Conservation (phyloP, 2,888 invertebrate species). For the Oeneis ivallda region DNA sequence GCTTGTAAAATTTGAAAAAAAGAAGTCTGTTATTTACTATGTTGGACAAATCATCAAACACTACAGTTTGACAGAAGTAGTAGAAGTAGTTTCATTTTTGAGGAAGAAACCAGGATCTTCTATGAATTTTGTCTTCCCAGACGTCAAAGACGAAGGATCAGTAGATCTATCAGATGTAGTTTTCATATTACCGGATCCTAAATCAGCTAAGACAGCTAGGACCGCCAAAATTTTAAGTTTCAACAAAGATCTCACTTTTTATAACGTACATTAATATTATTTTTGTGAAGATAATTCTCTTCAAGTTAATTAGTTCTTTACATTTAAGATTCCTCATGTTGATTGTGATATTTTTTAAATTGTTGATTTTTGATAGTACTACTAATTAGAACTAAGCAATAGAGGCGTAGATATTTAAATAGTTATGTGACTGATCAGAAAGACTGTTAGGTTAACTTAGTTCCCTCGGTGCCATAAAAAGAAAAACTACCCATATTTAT, state of each 20-base stretch:
- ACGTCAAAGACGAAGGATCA: constrained; percentile 6
- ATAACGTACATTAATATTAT: constrained; percentile 14
- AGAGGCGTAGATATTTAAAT: not conserved
- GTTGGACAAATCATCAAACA: constrained; percentile 2
- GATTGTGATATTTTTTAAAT: constrained; percentile 1
- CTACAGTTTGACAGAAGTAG: no score
- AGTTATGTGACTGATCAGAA: not conserved
- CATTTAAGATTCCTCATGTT: not conserved
- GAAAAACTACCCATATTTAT: no score
- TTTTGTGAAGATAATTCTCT: constrained; percentile 4
- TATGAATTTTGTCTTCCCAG: constrained; percentile 4
- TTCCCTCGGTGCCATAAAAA: no score
- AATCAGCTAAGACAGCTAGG: not conserved
- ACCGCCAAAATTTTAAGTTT: constrained; percentile 1
- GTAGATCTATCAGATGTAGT: not conserved
- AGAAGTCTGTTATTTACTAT: constrained; percentile 23
- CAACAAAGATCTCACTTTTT: constrained; percentile 8
- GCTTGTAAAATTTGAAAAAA: constrained; percentile 33
- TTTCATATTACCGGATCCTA: constrained; percentile 1
- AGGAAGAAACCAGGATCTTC: constrained; percentile 5
- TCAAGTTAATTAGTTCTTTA: not conserved
- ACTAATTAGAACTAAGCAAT: constrained; percentile 3
- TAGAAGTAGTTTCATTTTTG: constrained; percentile 5
- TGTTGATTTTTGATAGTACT: constrained; percentile 1
- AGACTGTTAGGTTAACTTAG: not conserved